Base-by-base conservation (phyloP, 2,888 invertebrate species). In the Andrena haemorrhoa region DNA sequence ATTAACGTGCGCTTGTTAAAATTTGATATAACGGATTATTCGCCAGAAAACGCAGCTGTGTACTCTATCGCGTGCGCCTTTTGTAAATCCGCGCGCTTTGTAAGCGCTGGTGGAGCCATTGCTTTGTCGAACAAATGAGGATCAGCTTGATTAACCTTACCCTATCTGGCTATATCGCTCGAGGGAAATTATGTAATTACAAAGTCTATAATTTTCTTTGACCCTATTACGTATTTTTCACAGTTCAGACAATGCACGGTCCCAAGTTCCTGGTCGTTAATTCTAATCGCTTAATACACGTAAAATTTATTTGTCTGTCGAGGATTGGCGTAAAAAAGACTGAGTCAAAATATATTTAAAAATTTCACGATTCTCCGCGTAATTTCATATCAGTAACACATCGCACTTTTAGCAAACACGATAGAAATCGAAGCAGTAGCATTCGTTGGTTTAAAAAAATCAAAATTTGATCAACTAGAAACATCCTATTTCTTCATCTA, bases 111-210 rank as follows among this genome's bases (percentile, higher is more conserved):
- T 47, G 26, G 49, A 20, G 53, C n/a, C n/a, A 20, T 60, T 60
- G 60, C 31, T 23, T 64, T 49, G 64, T 65, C 29, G 61, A 51
- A 60, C 35, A 65, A 71, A 61, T 47, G 75, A 78, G 73, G 73
- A 84, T 81, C 78, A 49, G 63, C 63, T 84, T 78, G 73, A 79
- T 72, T 71, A 65, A 81, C 31, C 56, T 47, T 23, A 51, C 23
- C 35, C 20, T 41, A 56, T 53, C 64, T 58, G 10, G 35, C 61
- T 53, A 35, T 26, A 12, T 60, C 47, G 20, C 51, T 53, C 20
- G 26, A 12, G 49, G 16, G 29, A 26, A 71, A 77, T 77, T 77
- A 65, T 26, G 65, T 56, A 65, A 64, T 77, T 71, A 65, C 16
- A 6, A 35, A 41, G 69, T 41, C 47, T 20, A 26, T 31, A 65